phyloP scores from a whole-genome alignment of 2,113 vertebrate genomes.

The Rhabdomys dilectus region DNA sequence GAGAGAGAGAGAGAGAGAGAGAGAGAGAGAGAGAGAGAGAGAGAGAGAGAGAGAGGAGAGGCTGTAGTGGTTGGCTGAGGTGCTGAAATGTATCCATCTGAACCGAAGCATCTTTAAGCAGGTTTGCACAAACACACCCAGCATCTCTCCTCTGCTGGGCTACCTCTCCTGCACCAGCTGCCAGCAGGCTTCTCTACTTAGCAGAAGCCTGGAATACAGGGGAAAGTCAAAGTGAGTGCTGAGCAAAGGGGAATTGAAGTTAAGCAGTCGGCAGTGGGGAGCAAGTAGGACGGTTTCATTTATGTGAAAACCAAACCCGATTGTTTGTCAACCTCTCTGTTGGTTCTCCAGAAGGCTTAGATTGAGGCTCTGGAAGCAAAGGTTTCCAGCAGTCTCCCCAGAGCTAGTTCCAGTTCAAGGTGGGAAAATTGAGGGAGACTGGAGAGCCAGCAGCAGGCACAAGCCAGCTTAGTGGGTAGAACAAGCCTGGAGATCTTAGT shows the following conservation, averaged over 20 bases:
- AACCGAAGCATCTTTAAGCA: fast-evolving
- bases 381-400: background rate
- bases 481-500: background rate
- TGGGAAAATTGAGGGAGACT: background rate
- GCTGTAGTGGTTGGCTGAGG: background rate
- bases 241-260: background rate
- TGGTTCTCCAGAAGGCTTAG: background rate
- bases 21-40: background rate
- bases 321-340: background rate
- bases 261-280: background rate
- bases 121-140: background rate
- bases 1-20: background rate
- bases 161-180: background rate
- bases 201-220: background rate
- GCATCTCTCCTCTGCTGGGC: background rate
- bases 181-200: fast-evolving
- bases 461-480: background rate
- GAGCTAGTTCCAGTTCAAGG: background rate
- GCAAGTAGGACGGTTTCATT: background rate
- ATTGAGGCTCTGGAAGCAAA: background rate
- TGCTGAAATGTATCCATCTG: background rate
- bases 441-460: background rate
- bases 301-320: background rate
- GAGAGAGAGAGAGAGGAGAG: background rate
- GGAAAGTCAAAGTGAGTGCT: background rate